Conservation (phyloP, 2,888 invertebrate genomes). For the Xylocampa areola region DNA sequence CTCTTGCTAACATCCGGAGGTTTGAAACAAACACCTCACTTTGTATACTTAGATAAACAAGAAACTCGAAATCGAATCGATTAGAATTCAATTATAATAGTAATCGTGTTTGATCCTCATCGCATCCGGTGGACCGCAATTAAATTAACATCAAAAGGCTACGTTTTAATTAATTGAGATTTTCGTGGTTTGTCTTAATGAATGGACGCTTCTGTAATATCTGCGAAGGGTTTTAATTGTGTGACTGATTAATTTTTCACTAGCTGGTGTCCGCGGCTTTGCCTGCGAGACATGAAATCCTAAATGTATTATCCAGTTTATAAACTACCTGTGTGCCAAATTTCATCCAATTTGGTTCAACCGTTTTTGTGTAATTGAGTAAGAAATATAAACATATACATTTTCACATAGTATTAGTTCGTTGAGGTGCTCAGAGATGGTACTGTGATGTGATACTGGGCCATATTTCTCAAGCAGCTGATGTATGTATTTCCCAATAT, state of each 20-base stretch:
- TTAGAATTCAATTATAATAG: constrained; percentile 53
- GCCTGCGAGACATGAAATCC: too few relatives aligned
- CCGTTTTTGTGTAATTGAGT: too few relatives aligned
- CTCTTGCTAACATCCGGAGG: constrained; percentile 18
- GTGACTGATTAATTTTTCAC: constrained; percentile 22
- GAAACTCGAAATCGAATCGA: constrained; percentile 46
- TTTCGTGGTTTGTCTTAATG: constrained; percentile 30
- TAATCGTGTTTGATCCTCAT: constrained; percentile 52
- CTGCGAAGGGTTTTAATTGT: constrained; percentile 21
- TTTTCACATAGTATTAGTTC: too few relatives aligned
- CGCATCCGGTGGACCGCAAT: constrained; percentile 55
- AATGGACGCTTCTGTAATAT: constrained; percentile 16
- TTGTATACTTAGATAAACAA: constrained; percentile 28
- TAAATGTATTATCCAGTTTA: too few relatives aligned
- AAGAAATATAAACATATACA: too few relatives aligned
- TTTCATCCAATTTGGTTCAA: too few relatives aligned
- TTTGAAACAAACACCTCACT: constrained; percentile 23
- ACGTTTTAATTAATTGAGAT: constrained; percentile 50
- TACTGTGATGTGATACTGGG: too few relatives aligned
- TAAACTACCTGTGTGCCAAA: too few relatives aligned
- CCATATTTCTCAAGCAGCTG: too few relatives aligned
- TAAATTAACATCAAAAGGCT: constrained; percentile 56
- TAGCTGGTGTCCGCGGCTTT: too few relatives aligned
- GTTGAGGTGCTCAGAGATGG: too few relatives aligned
- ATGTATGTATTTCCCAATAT: too few relatives aligned